Base-by-base conservation (phyloP, 2,797 vertebrate genomes). In the Spea hammondii region DNA sequence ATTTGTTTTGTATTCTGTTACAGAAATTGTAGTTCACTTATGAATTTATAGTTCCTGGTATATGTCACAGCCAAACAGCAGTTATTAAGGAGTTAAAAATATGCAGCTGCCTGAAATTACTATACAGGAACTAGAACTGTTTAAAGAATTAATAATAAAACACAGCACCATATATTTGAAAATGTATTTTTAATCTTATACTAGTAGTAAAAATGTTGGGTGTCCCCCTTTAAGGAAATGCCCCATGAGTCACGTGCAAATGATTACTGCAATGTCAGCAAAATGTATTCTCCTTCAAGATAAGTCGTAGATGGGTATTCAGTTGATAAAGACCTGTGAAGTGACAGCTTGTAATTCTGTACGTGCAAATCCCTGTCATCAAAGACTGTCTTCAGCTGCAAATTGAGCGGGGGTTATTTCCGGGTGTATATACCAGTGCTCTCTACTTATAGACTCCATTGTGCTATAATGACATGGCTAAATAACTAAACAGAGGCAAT, bases 401-500 rank as follows among this genome's bases (percentile, higher is more conserved):
- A 17, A n/a, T 51, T 50, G 7, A 64, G 48, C 14, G 32, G 46
- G 74, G 60, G 32, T 32, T 17, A 81, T 73, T 81, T 81, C 74
- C 74, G 65, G 68, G 66, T 53, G 7, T 17, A 54, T 59, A 48
- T 44, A 59, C 60, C 48, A 50, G 12, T 65, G 48, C 62, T 50
- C 53, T 44, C 48, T 72, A 62, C 79, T 72, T 80, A 66, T 72
- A 80, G 32, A 66, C 74, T 60, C 84, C 55, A 77, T 87, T 88
- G 86, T 86, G 78, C 83, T 84, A 79, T 78, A 80, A 86, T 83
- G 84, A 76, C 83, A 83, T 79, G 82, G 86, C 84, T 86, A 88
- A 87, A 83, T 83, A 65, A 73, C 69, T 82, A 86, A 88, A 85
- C 82, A 90, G 86, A 89, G 87, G 86, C 83, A 79, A 72, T 87